These are phyloP conservation scores for Eospalax fontanierii DNA, from an alignment of 2,797 vertebrate genomes.

Conservation along the genomic window DNA sequence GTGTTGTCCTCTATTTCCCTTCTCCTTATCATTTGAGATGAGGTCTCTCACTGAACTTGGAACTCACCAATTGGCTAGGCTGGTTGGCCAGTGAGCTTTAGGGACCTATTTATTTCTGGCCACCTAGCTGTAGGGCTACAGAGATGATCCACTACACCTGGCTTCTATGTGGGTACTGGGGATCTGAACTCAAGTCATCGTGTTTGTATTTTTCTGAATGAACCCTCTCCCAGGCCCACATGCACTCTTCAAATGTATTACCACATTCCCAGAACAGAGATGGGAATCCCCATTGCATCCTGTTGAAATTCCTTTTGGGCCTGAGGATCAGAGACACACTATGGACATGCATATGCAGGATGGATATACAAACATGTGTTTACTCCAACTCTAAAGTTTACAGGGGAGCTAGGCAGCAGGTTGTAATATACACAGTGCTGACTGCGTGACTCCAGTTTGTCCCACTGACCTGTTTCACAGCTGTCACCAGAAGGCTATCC, in stretches of 20 bases:
- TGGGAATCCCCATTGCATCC: neutral
- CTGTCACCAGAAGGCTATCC: constrained; percentile 64
- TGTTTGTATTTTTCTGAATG: rapidly evolving
- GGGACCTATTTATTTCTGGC: neutral
- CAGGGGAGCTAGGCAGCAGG: neutral
- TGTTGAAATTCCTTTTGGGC: neutral
- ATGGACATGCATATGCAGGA: neutral
- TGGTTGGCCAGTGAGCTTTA: neutral
- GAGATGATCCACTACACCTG: neutral
- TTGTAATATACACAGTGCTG: neutral
- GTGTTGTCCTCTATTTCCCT: no score
- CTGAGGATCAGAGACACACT: rapidly evolving
- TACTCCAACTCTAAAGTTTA: constrained; percentile 12
- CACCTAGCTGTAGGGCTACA: neutral
- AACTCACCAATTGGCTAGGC: neutral
- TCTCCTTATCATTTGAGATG: neutral
- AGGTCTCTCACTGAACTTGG: neutral
- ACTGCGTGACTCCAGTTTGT: constrained; percentile 16
- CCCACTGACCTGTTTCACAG: constrained; percentile 16
- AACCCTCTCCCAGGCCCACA: neutral
- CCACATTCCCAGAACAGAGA: rapidly evolving
- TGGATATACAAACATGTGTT: neutral
- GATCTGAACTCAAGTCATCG: neutral
- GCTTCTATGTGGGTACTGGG: neutral
- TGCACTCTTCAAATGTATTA: rapidly evolving